These are phyloP conservation scores for Acipenser oxyrinchus DNA, from an alignment of 2,797 vertebrate genomes.

Conservation along the genomic window DNA sequence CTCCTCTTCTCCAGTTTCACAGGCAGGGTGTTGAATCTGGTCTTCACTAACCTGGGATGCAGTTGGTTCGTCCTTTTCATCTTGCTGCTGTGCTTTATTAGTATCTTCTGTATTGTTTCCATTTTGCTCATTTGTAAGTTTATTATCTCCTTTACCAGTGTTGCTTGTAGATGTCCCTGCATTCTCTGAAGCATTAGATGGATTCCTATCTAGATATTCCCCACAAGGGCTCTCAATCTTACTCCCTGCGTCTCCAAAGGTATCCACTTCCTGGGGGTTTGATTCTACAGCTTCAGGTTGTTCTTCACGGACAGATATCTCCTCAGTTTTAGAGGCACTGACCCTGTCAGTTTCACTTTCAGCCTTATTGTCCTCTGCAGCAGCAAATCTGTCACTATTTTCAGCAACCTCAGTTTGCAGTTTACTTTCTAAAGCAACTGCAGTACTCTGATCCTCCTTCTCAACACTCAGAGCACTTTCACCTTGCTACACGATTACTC, in stretches of 20 bases:
- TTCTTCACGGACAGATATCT: not conserved
- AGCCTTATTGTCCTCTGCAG: not conserved
- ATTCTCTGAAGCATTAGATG: too few species aligned
- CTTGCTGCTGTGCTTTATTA: not conserved
- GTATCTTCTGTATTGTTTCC: too few species aligned
- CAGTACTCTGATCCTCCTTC: not conserved
- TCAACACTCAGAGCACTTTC: not conserved
- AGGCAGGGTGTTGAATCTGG: slow-evolving; percentile 22
- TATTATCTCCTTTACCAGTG: not conserved
- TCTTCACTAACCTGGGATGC: slow-evolving; percentile 13
- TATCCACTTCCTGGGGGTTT: not conserved
- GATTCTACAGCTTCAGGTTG: not conserved
- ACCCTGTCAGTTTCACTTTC: not conserved
- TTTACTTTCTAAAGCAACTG: not conserved
- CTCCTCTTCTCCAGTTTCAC: not conserved
- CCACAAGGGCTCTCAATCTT: too few species aligned
- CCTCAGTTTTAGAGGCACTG: not conserved
- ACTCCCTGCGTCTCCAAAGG: not conserved
- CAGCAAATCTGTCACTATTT: not conserved
- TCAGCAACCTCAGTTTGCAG: not conserved
- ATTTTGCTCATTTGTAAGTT: slow-evolving; percentile 1
- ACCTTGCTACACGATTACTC: not conserved
- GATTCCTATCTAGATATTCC: too few species aligned
- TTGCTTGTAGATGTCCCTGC: not conserved
- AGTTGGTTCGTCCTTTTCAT: slow-evolving; percentile 20